These are phyloP conservation scores for Drepana falcataria DNA, from an alignment of 2,888 invertebrate species.

Conservation along the genomic window DNA sequence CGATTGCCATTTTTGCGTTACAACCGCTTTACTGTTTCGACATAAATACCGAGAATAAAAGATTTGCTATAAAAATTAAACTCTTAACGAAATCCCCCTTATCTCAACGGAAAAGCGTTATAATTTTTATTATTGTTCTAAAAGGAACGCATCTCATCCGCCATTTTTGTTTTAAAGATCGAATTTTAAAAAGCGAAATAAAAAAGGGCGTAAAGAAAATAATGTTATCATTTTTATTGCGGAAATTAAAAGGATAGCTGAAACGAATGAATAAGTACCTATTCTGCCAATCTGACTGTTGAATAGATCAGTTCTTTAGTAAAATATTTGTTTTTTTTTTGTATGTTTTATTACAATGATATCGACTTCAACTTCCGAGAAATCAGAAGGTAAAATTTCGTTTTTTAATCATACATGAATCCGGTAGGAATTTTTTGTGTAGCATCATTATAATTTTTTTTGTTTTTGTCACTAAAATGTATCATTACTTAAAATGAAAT, in stretches of 20 bases:
- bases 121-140: constrained; percentile 68
- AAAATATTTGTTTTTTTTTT: too few relatives aligned
- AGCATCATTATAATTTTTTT: too few relatives aligned
- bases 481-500: too few relatives aligned
- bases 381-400: too few relatives aligned
- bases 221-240: constrained; percentile 7
- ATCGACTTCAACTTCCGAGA: too few relatives aligned
- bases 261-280: neutral
- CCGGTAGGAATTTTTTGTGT: too few relatives aligned
- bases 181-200: constrained; percentile 58
- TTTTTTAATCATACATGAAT: too few relatives aligned
- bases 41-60: constrained; percentile 64
- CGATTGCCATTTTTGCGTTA: constrained; percentile 52
- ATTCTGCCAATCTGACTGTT: neutral
- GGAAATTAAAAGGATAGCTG: too few relatives aligned
- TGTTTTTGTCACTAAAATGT: too few relatives aligned
- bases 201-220: constrained; percentile 41
- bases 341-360: too few relatives aligned
- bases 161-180: constrained; percentile 58
- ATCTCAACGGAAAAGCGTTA: constrained; percentile 46
- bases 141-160: constrained; percentile 42
- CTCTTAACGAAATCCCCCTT: constrained; percentile 61
- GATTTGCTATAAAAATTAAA: constrained; percentile 73
- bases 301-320: too few relatives aligned
- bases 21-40: constrained; percentile 56